Evolutionary conservation across 2,888 invertebrate genomes (phyloP), one percentile per base, ranked within the genome.

Genomic region (Pachymerium ferrugineum): DNA sequence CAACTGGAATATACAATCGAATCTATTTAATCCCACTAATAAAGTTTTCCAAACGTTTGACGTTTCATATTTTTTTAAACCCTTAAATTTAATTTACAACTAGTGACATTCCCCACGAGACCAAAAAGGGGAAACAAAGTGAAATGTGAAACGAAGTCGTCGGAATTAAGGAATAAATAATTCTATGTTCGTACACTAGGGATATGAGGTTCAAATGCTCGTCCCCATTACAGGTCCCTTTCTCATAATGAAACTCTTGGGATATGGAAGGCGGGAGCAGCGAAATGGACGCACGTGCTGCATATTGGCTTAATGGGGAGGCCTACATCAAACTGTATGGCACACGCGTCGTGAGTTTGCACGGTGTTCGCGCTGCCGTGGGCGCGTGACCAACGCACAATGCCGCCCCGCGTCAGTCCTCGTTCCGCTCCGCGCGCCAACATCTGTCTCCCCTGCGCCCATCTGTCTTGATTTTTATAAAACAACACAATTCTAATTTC

Each of bases 381-480:
- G 72, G 72, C 72, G 72, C 72, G 72, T 72, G 72, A 72, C 72
- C 54, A 29, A 29, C 47, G 29, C 72, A 72, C 72, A 72, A 72
- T 72, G 54, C 72, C 54, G n/a, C 25, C 72, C 72, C 35, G 47
- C 72, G 29, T 72, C 54, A 47, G 54, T 72, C 72, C 54, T 28
- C 35, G 47, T 47, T 47, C n/a, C 72, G 38, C 47, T 72, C 72
- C 72, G 54, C 72, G 72, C 72, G 54, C 22, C 28, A 47, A 29
- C 72, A 31, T 71, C 70, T 69, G 31, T 69, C 70, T 69, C 70
- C 10, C 31, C 19, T 29, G 31, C 70, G 33, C 30, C 72, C 72
- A 72, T 72, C 72, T 72, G 72, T 47, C 72, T 47, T 67, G 22
- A 19, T 10, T 33, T 19, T n/a, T 69, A 29, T 33, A 22, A 28